Conservation (phyloP, 2,888 invertebrate species). For the Bedellia somnulentella region DNA sequence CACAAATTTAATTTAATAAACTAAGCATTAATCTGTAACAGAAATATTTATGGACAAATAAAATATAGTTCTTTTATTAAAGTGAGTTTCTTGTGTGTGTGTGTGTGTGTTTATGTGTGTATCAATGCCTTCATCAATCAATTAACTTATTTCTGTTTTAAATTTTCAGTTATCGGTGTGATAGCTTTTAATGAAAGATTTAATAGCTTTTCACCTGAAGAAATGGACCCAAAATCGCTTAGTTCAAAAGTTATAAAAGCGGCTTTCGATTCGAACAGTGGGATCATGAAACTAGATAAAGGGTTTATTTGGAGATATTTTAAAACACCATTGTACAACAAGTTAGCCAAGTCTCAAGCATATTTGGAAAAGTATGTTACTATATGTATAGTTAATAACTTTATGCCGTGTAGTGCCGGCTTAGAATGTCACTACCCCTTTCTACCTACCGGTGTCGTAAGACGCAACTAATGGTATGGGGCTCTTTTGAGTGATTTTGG, state of each 20-base stretch:
- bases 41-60: no score
- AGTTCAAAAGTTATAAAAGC: constrained; percentile 71
- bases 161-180: constrained; percentile 69
- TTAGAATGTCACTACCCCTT: no score
- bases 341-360: constrained; percentile 67
- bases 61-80: no score
- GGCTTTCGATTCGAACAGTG: constrained; percentile 73
- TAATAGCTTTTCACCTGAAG: constrained; percentile 64
- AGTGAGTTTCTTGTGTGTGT: no score
- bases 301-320: constrained; percentile 73
- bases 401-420: neutral
- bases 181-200: constrained; percentile 72
- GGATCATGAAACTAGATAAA: constrained; percentile 69
- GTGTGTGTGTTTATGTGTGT: no score
- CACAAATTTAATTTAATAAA: no score
- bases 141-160: no score
- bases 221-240: constrained; percentile 61
- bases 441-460: no score
- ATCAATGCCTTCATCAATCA: no score
- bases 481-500: no score
- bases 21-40: no score
- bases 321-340: constrained; percentile 72
- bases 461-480: no score
- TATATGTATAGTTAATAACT: neutral
- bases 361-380: constrained; percentile 65